Conservation (phyloP, 2,113 vertebrate genomes). For the Brevimyrus niger region DNA sequence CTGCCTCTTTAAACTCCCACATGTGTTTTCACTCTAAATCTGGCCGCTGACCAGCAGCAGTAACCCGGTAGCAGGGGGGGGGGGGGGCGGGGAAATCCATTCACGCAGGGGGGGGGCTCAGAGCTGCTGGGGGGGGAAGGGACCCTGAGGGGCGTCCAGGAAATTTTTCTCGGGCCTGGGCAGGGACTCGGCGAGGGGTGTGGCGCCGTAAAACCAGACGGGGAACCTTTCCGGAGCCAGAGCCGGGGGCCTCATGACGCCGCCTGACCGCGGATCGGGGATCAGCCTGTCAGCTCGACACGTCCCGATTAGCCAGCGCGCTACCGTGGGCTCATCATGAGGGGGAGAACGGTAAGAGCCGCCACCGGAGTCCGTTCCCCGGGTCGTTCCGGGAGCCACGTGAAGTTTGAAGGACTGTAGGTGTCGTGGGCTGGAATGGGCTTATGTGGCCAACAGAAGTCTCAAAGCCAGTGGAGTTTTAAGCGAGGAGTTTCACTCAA, state of each 20-base stretch:
- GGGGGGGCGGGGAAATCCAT: slow-evolving; percentile 38
- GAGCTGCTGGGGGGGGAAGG: slow-evolving; percentile 57
- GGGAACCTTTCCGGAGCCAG: slow-evolving; percentile 59
- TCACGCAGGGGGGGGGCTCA: slow-evolving; percentile 59
- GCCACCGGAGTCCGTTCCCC: background rate
- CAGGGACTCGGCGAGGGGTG: slow-evolving; percentile 75
- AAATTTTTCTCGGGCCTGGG: slow-evolving; percentile 79
- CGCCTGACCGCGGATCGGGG: slow-evolving; percentile 38
- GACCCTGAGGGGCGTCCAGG: slow-evolving; percentile 67
- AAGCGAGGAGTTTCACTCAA: background rate
- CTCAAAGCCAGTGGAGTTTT: background rate
- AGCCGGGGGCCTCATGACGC: slow-evolving; percentile 63
- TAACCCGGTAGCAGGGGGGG: slow-evolving; percentile 60
- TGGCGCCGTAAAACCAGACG: slow-evolving; percentile 85
- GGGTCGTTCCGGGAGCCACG: background rate
- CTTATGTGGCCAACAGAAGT: background rate
- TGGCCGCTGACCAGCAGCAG: slow-evolving; percentile 70
- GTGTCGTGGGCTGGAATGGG: background rate
- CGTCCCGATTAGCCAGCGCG: slow-evolving; percentile 25
- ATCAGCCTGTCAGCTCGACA: slow-evolving; percentile 43
- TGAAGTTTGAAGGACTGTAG: background rate
- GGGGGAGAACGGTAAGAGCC: slow-evolving; percentile 42
- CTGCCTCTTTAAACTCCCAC: slow-evolving; percentile 57
- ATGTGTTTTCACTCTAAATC: slow-evolving; percentile 74
- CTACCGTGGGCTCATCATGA: slow-evolving; percentile 26